These are phyloP conservation scores for Bombus superbus DNA, from an alignment of 1,140 invertebrate genomes.

Conservation along the genomic window DNA sequence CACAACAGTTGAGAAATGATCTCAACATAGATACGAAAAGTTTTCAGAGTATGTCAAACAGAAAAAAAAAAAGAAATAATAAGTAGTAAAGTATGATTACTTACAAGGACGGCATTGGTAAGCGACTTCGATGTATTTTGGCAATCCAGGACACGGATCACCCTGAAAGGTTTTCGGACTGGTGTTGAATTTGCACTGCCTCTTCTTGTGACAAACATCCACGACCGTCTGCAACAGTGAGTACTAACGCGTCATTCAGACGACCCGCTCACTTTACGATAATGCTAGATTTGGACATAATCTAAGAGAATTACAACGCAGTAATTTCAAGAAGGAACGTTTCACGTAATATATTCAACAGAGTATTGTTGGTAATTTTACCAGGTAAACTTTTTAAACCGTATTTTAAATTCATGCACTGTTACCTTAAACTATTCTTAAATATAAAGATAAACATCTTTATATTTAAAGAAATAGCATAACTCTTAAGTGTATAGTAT, in stretches of 20 bases:
- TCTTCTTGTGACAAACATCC: slow-evolving; percentile 94
- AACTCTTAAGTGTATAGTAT: too few relatives aligned
- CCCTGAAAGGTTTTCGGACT: slow-evolving; percentile 90
- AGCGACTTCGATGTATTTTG: slow-evolving; percentile 95
- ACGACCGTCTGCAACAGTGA: slow-evolving; percentile 96
- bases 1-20: too few relatives aligned
- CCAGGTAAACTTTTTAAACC: too few relatives aligned
- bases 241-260: slow-evolving; percentile 88
- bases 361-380: too few relatives aligned
- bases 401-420: too few relatives aligned
- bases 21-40: too few relatives aligned
- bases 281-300: not conserved
- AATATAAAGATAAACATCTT: too few relatives aligned
- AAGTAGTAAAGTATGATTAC: slow-evolving; percentile 78
- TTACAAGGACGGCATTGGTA: slow-evolving; percentile 98
- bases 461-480: too few relatives aligned
- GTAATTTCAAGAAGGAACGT: not conserved
- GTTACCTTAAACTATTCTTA: too few relatives aligned
- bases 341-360: not conserved
- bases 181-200: slow-evolving; percentile 93
- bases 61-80: not conserved
- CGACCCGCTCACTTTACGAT: slow-evolving; percentile 70
- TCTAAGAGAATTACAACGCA: not conserved
- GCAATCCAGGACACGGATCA: slow-evolving; percentile 93
- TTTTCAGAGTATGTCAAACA: too few relatives aligned